Evolutionary conservation across 1,140 invertebrate genomes (phyloP), one percentile per base, ranked within the genome.

Genomic region (Drosophila malerkotliana): DNA sequence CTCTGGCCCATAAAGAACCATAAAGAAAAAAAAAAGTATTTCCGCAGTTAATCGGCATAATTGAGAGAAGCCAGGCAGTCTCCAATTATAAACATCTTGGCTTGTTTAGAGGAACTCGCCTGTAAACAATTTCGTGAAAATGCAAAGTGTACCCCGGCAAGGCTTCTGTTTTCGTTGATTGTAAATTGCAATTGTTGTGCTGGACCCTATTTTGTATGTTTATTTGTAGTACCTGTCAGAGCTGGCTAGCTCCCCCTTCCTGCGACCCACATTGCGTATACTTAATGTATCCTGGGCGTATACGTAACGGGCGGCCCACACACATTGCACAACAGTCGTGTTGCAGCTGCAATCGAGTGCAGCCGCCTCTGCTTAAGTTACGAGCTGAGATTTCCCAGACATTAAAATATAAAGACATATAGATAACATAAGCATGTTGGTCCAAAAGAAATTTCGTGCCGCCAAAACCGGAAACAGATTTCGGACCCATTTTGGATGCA

Each of bases 401-500:
- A 48, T 18, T 32, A 26, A 47, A n/a, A 32, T 32, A 61, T 58
- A 26, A n/a, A 58, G 24, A 24, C 57, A 49, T 44, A 44, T 44
- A 44, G 41, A 28, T 8, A 52, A 67, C 63, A 79, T 77, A 68
- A 67, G 59, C 47, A 7, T 6, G 39, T 44, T 44, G 41, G 51
- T 6, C 6, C 21, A 21, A 59, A 37, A 59, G 56, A 79, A 64
- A 79, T 75, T 75, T 62, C 57, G 61, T 69, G 68, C 39, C 53
- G 39, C 12, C 63, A 21, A 84, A 84, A 72, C 80, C 80, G 80
- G 80, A 84, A 84, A 84, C 67, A 69, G 30, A 77, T 79, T 84
- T 76, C 34, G 76, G 69, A 64, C 58, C 62, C 71, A 74, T 82
- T 77, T 80, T 57, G 77, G 44, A 52, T 85, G 81, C 72, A 77